These are phyloP conservation scores for Lineus longissimus DNA, from an alignment of 1,140 invertebrate genomes.

Conservation along the genomic window DNA sequence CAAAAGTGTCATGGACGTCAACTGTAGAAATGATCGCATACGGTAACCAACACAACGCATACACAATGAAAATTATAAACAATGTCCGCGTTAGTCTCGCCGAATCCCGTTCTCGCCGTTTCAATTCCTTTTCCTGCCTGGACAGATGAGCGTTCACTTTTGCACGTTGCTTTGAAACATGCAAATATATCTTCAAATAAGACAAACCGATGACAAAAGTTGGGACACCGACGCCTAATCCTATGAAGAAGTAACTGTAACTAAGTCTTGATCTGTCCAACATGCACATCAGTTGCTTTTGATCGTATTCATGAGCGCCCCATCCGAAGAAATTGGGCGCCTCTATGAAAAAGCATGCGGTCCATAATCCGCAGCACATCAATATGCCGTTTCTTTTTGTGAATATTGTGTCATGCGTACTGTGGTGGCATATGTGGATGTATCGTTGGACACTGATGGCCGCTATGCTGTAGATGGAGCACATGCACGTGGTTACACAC, in stretches of 20 bases:
- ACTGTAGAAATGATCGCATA: conserved; percentile 10
- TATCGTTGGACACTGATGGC: conserved; percentile 20
- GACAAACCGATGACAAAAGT: background rate
- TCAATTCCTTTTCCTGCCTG: background rate
- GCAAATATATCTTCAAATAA: background rate
- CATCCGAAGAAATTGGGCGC: conserved; percentile 17
- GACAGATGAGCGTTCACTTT: background rate
- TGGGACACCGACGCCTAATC: background rate
- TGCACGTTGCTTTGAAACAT: background rate
- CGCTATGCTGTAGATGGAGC: conserved; percentile 20
- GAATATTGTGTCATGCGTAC: conserved; percentile 12
- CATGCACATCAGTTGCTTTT: conserved; percentile 18
- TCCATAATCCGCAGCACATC: conserved; percentile 17
- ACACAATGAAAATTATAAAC: conserved; percentile 17
- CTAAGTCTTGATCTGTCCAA: conserved; percentile 11
- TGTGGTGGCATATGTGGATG: conserved; percentile 19
- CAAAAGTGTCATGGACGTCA: conserved; percentile 12
- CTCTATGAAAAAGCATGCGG: conserved; percentile 18
- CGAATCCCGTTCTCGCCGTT: background rate
- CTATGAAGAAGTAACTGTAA: conserved; percentile 19
- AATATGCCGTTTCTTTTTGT: conserved; percentile 13
- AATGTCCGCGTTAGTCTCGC: conserved; percentile 6
- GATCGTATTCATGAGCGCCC: conserved; percentile 20
- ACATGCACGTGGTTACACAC: conserved; percentile 19
- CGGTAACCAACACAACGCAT: conserved; percentile 15